A percentile compares a stretch with the other conserved stretches of the same genome.
Evolutionary conservation across 2,113 vertebrate genomes (phyloP).

Genomic region (Istiophorus platypterus): DNA sequence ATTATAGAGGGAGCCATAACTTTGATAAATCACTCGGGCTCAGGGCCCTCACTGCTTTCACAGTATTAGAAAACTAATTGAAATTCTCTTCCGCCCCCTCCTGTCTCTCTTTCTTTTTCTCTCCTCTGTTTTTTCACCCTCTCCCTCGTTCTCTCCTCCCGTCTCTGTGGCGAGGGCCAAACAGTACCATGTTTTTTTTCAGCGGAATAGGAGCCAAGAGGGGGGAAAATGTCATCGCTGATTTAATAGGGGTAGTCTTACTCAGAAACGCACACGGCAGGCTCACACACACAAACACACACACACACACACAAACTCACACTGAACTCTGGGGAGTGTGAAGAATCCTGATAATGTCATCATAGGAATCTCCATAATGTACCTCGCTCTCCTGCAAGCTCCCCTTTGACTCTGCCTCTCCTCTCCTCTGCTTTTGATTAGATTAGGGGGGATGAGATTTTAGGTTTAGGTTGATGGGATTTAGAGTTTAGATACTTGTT

Average conservation of each 20-base stretch:
- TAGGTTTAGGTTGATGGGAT: slow-evolving; percentile 71
- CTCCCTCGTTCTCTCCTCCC: slow-evolving; percentile 27
- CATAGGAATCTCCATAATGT: slow-evolving; percentile 80
- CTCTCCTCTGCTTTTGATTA: slow-evolving; percentile 52
- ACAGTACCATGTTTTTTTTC: slow-evolving; percentile 67
- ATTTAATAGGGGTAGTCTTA: slow-evolving; percentile 78
- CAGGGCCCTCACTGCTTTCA: slow-evolving; percentile 82
- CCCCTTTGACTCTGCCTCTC: slow-evolving; percentile 44
- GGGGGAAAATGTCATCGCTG: slow-evolving; percentile 81
- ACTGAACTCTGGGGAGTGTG: slow-evolving; percentile 68
- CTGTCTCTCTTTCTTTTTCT: slow-evolving; percentile 31
- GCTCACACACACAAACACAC: slow-evolving; percentile 27
- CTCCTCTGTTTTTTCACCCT: slow-evolving; percentile 42
- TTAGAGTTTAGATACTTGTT: slow-evolving; percentile 67
- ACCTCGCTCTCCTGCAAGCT: slow-evolving; percentile 65
- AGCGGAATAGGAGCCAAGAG: slow-evolving; percentile 71
- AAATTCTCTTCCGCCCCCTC: slow-evolving; percentile 79
- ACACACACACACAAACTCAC: slow-evolving; percentile 34
- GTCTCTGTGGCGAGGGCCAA: slow-evolving; percentile 60
- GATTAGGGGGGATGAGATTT: slow-evolving; percentile 50
- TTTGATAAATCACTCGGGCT: slow-evolving; percentile 87
- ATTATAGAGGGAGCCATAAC: slow-evolving; percentile 85
- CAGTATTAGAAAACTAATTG: slow-evolving; percentile 87
- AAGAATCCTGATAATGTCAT: slow-evolving; percentile 81
- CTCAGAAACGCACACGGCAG: slow-evolving; percentile 42